Evolutionary conservation across 2,888 invertebrate genomes (phyloP).

Genomic region (Spialia ferax): DNA sequence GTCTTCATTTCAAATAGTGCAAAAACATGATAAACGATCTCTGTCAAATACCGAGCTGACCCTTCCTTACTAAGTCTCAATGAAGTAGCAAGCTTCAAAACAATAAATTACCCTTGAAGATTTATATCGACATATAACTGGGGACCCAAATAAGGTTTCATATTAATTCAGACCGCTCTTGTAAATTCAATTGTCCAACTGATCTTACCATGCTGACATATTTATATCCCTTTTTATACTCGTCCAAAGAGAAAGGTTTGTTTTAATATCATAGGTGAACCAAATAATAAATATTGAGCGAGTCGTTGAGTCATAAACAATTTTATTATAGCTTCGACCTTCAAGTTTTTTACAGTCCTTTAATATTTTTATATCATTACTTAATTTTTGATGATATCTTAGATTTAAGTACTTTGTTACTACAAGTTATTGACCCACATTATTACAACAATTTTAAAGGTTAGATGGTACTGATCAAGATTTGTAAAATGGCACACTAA

Average conservation of each 20-base stretch:
- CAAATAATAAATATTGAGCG: conserved; percentile 1
- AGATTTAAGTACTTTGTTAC: not conserved
- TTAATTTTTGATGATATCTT: not conserved
- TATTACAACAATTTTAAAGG: not conserved
- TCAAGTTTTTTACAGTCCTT: not conserved
- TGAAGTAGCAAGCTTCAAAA: conserved; percentile 6
- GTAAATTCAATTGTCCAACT: not conserved
- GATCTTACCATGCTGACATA: not conserved
- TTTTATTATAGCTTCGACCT: not conserved
- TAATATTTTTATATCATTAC: not conserved
- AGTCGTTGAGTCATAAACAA: not conserved
- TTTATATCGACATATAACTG: not conserved
- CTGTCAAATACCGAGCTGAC: conserved; percentile 8
- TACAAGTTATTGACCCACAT: not conserved
- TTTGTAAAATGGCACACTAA: not conserved
- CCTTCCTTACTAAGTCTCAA: conserved; percentile 4
- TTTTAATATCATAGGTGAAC: conserved; percentile 1
- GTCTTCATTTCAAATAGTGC: not conserved
- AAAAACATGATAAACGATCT: conserved; percentile 19
- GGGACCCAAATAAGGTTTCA: not conserved
- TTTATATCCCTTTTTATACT: conserved; percentile 7
- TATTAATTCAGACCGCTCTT: conserved; percentile 12
- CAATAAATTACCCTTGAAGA: conserved; percentile 19
- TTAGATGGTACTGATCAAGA: conserved; percentile 4
- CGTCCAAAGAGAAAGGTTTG: conserved; percentile 8